Evolutionary conservation across 1,140 invertebrate species (phyloP).

Genomic region (Drosophila orena): DNA sequence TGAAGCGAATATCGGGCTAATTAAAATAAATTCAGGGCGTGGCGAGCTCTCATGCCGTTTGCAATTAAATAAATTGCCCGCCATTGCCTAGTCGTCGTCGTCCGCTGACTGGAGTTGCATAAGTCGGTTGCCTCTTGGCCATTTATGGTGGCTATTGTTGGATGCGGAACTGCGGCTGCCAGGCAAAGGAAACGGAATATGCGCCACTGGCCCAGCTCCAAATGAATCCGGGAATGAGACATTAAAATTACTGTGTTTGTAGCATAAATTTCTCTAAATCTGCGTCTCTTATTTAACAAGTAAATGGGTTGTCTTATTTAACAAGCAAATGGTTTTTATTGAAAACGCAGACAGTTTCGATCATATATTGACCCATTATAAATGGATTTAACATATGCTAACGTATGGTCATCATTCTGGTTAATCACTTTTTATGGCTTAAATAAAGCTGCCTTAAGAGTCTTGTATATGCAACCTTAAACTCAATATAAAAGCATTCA

Average conservation of each 20-base stretch:
- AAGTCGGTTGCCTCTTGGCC: constrained; percentile 37
- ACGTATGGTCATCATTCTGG: background rate
- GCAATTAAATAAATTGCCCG: constrained; percentile 74
- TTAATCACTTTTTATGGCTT: background rate
- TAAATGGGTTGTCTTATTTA: background rate
- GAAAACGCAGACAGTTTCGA: background rate
- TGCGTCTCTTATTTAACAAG: background rate
- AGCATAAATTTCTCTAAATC: background rate
- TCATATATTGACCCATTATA: background rate
- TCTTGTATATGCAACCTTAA: constrained; percentile 3
- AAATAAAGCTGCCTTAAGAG: constrained; percentile 1
- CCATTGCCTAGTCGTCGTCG: constrained; percentile 28
- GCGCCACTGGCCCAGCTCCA: constrained; percentile 10
- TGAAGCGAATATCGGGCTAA: constrained; percentile 68
- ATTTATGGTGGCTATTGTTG: constrained; percentile 40
- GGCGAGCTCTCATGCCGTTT: constrained; percentile 63
- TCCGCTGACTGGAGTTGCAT: constrained; percentile 47
- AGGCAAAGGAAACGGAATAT: constrained; percentile 20
- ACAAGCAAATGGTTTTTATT: background rate
- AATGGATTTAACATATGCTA: background rate
- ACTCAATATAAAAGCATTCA: constrained; percentile 4
- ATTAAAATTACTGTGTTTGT: constrained; percentile 10
- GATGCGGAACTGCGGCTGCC: constrained; percentile 35
- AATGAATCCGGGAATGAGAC: constrained; percentile 7
- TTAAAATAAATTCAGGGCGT: constrained; percentile 75